Conservation (phyloP, 2,797 vertebrate genomes). For the Pelobates cultripes region DNA sequence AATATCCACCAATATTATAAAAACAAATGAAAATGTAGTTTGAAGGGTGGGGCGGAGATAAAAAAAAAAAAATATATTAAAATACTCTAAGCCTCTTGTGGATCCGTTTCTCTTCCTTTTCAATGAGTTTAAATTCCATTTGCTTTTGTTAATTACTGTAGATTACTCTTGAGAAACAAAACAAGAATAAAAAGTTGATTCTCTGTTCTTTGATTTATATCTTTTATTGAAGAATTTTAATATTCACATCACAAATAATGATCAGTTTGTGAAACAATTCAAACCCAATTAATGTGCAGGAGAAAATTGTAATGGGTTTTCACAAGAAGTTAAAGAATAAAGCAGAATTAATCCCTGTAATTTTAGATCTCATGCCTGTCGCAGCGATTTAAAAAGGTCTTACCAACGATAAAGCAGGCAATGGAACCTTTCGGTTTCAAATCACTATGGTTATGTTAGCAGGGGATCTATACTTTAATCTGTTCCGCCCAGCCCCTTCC, state of each 20-base stretch:
- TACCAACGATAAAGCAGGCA: not conserved
- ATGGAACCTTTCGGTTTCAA: not conserved
- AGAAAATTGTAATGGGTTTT: not conserved
- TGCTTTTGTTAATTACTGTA: not conserved
- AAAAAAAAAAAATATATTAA: no score
- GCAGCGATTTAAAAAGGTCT: not conserved
- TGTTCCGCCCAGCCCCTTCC: not conserved
- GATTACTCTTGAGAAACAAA: not conserved
- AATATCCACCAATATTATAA: no score
- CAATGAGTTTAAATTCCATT: no score
- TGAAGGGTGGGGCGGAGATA: no score
- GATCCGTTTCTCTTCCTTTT: not conserved
- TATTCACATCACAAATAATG: not conserved
- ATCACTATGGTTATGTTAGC: not conserved
- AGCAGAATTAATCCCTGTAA: not conserved
- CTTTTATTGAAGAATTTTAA: not conserved
- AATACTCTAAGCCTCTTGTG: not conserved
- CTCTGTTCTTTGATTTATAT: not conserved
- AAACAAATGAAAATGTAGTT: no score
- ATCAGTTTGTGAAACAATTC: constrained; percentile 1
- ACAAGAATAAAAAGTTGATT: not conserved
- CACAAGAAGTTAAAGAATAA: not conserved
- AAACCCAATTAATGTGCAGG: not conserved
- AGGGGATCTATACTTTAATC: not conserved
- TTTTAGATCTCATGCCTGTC: not conserved